Evolutionary conservation across 2,797 vertebrate species (phyloP).

Genomic region (Heteromormyrus szaboi): DNA sequence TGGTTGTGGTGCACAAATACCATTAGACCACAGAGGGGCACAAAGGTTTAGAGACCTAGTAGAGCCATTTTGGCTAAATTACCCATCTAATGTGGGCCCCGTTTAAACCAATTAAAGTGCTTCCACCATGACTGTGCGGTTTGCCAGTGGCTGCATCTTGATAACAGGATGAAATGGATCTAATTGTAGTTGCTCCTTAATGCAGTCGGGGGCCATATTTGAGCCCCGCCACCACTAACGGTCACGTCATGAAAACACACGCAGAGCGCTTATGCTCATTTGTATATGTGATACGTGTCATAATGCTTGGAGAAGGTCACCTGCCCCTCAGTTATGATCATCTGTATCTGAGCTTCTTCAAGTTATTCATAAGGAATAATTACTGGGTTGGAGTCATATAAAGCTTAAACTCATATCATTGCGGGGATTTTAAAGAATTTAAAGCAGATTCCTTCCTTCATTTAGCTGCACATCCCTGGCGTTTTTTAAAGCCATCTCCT

Average conservation of each 20-base stretch:
- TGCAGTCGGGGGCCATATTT: neutral
- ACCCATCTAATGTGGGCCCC: neutral
- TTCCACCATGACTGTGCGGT: neutral
- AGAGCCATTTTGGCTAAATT: neutral
- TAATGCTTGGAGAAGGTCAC: neutral
- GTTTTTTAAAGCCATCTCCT: neutral
- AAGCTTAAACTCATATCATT: neutral
- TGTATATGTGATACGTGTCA: neutral
- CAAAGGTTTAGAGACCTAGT: neutral
- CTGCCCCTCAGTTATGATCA: neutral
- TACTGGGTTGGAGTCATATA: neutral
- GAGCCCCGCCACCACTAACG: neutral
- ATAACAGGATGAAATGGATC: neutral
- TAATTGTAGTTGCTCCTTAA: neutral
- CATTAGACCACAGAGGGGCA: neutral
- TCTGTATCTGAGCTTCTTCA: neutral
- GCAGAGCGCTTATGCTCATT: neutral
- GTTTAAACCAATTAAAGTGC: conserved; percentile 6
- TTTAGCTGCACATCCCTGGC: neutral
- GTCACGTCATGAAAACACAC: neutral
- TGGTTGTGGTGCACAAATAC: neutral
- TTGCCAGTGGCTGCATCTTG: neutral
- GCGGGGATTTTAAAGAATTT: neutral
- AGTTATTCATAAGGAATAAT: neutral
- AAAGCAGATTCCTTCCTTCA: neutral